Evolutionary conservation across 2,888 invertebrate genomes (phyloP).

Genomic region (Phalera bucephala): DNA sequence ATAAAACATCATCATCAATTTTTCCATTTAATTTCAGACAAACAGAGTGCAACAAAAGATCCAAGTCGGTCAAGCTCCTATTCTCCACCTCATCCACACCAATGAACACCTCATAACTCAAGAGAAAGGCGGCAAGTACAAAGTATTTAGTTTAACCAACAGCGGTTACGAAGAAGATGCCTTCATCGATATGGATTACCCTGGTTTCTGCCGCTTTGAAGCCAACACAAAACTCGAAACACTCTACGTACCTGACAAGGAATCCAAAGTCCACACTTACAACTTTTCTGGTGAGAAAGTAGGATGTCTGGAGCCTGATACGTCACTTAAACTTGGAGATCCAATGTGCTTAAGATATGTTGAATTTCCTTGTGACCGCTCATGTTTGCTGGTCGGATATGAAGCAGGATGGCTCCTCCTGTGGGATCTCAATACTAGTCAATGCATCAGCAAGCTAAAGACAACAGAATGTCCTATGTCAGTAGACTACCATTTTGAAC

Average conservation of each 20-base stretch:
- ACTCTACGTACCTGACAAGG: conserved; percentile 86
- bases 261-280: conserved; percentile 78
- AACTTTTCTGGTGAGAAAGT: conserved; percentile 73
- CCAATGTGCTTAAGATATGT: conserved; percentile 85
- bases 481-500: conserved; percentile 86
- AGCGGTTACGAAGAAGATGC: conserved; percentile 83
- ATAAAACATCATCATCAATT: no score
- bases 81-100: conserved; percentile 84
- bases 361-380: conserved; percentile 72
- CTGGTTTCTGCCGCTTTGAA: conserved; percentile 88
- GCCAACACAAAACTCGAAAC: conserved; percentile 83
- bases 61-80: conserved; percentile 84
- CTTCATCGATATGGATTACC: conserved; percentile 83
- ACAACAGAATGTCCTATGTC: conserved; percentile 87
- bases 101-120: conserved; percentile 86
- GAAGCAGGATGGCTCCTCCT: conserved; percentile 88
- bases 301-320: conserved; percentile 63
- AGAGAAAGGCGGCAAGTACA: conserved; percentile 88
- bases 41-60: conserved; percentile 87
- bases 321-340: conserved; percentile 79
- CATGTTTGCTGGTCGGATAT: conserved; percentile 86
- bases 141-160: conserved; percentile 85
- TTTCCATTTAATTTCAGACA: conserved; percentile 78
- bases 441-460: conserved; percentile 80
- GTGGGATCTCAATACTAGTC: conserved; percentile 87